Percentiles rank a stretch among this genome's conserved stretches.
These are phyloP conservation scores for Bombyx mandarina DNA, from an alignment of 1,140 invertebrate genomes.

Conservation along the genomic window DNA sequence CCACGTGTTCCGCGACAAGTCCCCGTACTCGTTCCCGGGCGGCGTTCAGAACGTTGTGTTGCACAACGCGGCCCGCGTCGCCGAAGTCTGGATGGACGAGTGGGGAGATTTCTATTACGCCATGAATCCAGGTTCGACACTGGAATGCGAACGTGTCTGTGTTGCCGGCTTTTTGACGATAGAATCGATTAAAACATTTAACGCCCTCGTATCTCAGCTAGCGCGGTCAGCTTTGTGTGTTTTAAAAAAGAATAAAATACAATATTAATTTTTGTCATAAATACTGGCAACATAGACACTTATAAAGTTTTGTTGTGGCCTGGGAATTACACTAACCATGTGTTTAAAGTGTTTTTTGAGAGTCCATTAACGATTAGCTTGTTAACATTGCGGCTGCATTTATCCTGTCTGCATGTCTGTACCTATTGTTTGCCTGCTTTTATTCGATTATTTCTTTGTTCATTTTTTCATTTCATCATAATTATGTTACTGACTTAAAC, in stretches of 20 bases:
- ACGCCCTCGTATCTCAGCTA: not conserved
- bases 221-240: not conserved
- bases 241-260: not conserved
- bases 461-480: not conserved
- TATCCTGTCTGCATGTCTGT: constrained; percentile 34
- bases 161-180: constrained; percentile 17
- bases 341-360: constrained; percentile 18
- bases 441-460: constrained; percentile 11
- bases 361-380: constrained; percentile 37
- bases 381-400: constrained; percentile 64
- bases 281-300: constrained; percentile 37
- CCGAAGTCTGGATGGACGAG: constrained; percentile 99
- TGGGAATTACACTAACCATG: constrained; percentile 45
- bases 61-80: constrained; percentile 95
- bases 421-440: constrained; percentile 22
- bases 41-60: constrained; percentile 96
- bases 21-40: constrained; percentile 99
- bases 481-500: not conserved
- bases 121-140: constrained; percentile 94
- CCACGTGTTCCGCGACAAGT: constrained; percentile 99
- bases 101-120: constrained; percentile 99
- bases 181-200: not conserved
- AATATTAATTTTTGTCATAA: not conserved
- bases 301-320: constrained; percentile 67
- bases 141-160: constrained; percentile 12